Percentiles rank a stretch among this genome's conserved stretches.
Conservation (phyloP, 2,797 vertebrate species). For the Hydrolagus colliei region DNA sequence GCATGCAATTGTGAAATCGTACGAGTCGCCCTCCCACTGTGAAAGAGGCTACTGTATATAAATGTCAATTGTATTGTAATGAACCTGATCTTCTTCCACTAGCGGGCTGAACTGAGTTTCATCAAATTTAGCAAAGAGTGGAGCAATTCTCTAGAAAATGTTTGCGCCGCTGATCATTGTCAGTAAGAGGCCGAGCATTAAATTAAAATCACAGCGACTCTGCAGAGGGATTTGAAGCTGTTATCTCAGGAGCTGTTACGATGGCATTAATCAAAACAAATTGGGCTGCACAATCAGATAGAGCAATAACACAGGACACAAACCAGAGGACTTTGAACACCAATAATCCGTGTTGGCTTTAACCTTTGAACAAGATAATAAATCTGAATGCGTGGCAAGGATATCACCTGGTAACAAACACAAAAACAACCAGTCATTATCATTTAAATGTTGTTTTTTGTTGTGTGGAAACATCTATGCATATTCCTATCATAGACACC, state of each 20-base stretch:
- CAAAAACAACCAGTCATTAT: conserved; percentile 44
- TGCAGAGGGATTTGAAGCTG: background rate
- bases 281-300: conserved; percentile 4
- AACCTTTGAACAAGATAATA: conserved; percentile 70
- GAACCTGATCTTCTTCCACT: too few relatives aligned
- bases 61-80: too few relatives aligned
- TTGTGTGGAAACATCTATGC: background rate
- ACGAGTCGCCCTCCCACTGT: too few relatives aligned
- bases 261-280: background rate
- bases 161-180: background rate
- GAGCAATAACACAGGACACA: conserved; percentile 41
- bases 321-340: conserved; percentile 59
- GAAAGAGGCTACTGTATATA: too few relatives aligned
- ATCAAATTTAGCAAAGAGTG: too few relatives aligned
- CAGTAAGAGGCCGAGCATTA: background rate
- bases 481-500: background rate
- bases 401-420: conserved; percentile 45
- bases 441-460: background rate
- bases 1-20: too few relatives aligned
- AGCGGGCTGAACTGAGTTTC: too few relatives aligned
- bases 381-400: conserved; percentile 53
- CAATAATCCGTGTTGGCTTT: conserved; percentile 56
- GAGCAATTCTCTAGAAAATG: background rate
- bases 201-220: conserved; percentile 7
- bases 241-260: background rate